Base-by-base conservation (phyloP, 2,888 invertebrate genomes). In the Oligia latruncula region DNA sequence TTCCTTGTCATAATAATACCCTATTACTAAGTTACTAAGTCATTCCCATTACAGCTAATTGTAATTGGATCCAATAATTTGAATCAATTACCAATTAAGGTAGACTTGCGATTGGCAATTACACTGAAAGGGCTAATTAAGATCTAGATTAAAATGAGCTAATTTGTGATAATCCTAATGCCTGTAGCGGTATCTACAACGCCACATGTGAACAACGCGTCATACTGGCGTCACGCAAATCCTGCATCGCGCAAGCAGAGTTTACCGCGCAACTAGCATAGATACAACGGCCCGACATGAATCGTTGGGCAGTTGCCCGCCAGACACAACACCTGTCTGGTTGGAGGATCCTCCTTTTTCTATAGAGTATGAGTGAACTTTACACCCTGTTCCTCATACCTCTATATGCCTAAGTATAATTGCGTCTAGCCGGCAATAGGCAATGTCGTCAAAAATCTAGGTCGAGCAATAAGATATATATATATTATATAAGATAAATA, bases 401-500 rank as follows among this genome's bases (percentile, higher is more conserved):
- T 29, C 29, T 29, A 29, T 29, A 29, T 29, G 29, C 4, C 52
- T 29, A 5, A 49, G 15, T n/a, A 29, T 65, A 72, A 85, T 70
- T 29, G 35, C 8, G 72, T 82, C 46, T 62, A 68, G 60, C 49
- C 40, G 4, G 3, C 15, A n/a, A 35, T 23, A 17, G 20, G 9
- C 17, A 62, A 55, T 35, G 40, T 72, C 49, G 29, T 29, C 35
- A 17, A 35, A 13, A 55, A 72, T 68, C 13, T 62, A 60, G 64
- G 49, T 11, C 43, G 13, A 77, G 4, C 29, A 67, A 74, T 74
- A 55, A 75, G 62, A 65, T 43, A n/a, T n/a, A n/a, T n/a, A n/a
- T n/a, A n/a, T n/a, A n/a, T n/a, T n/a, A n/a, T n/a, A 74, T 74
- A 55, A 75, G 62, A 65, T 43, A 62, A 66, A 83, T 29, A 49